Evolutionary conservation across 1,140 invertebrate species (phyloP).

Genomic region (Belonocnema kinseyi): DNA sequence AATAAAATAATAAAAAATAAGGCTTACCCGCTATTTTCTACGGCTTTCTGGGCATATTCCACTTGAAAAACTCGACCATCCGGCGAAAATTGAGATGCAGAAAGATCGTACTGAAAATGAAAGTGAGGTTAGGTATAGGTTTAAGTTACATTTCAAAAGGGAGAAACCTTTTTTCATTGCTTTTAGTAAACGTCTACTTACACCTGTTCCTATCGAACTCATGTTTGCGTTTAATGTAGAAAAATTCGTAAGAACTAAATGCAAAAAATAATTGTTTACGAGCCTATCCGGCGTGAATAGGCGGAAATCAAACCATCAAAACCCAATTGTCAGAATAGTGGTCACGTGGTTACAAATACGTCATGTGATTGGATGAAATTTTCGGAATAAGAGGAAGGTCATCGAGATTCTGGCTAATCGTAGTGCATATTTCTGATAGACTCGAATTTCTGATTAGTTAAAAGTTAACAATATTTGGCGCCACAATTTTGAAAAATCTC

Average conservation of each 20-base stretch:
- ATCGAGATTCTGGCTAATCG: background rate
- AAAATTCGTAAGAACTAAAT: constrained; percentile 31
- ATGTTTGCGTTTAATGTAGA: constrained; percentile 75
- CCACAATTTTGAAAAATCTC: too few relatives aligned
- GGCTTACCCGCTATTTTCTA: constrained; percentile 96
- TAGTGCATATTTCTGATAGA: background rate
- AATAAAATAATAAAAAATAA: background rate
- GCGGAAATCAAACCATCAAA: constrained; percentile 52
- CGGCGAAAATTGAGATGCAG: constrained; percentile 99
- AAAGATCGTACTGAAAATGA: constrained; percentile 94
- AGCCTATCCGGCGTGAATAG: constrained; percentile 51
- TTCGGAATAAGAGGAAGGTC: background rate
- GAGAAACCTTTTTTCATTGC: constrained; percentile 36
- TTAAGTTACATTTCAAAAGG: constrained; percentile 37
- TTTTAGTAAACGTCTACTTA: constrained; percentile 77
- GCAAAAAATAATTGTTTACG: constrained; percentile 42
- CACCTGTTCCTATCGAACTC: constrained; percentile 97
- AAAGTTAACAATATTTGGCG: too few relatives aligned
- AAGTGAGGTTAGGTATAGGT: constrained; percentile 50
- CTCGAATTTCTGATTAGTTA: too few relatives aligned
- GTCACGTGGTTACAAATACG: background rate
- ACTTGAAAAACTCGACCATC: constrained; percentile 99
- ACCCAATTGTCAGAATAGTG: constrained; percentile 10
- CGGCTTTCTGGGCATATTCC: constrained; percentile 99
- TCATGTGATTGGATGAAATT: background rate